phyloP scores from a whole-genome alignment of 2,888 invertebrate genomes.

The Andrena praecox region DNA sequence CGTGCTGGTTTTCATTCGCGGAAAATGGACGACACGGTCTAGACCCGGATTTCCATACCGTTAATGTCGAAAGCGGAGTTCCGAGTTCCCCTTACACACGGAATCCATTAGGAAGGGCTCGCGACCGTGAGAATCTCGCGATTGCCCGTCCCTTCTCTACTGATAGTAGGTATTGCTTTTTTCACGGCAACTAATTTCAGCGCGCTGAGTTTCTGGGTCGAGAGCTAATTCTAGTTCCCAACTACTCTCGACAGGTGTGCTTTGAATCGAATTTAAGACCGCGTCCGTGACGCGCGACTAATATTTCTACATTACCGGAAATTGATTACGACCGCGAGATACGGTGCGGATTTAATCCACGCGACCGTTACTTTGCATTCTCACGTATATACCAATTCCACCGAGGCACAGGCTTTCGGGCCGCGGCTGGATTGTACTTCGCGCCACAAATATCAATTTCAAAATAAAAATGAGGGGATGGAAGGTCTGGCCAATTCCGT shows the following conservation, averaged over 20 bases:
- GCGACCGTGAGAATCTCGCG: neutral
- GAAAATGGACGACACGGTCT: neutral
- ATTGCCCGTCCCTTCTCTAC: too few species aligned
- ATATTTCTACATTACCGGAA: neutral
- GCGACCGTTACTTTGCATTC: neutral
- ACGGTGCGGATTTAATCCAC: neutral
- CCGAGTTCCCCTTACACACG: neutral
- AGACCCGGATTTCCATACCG: conserved; percentile 20
- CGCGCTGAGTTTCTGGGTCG: neutral
- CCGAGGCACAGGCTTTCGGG: neutral
- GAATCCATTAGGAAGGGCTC: conserved; percentile 11
- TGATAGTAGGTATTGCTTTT: neutral
- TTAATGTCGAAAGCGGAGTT: neutral
- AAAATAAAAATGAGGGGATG: neutral
- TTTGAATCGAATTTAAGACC: neutral
- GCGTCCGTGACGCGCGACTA: neutral
- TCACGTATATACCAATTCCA: neutral
- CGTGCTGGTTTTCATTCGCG: neutral
- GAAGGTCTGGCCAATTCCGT: too few species aligned
- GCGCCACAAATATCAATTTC: neutral
- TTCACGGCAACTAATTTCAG: neutral
- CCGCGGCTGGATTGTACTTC: neutral
- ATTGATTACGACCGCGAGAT: neutral
- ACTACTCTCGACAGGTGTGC: neutral
- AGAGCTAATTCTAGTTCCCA: neutral